Percentiles rank a stretch among this genome's conserved stretches.
Evolutionary conservation across 2,888 invertebrate species (phyloP).

Genomic region (Coenonympha glycerion): DNA sequence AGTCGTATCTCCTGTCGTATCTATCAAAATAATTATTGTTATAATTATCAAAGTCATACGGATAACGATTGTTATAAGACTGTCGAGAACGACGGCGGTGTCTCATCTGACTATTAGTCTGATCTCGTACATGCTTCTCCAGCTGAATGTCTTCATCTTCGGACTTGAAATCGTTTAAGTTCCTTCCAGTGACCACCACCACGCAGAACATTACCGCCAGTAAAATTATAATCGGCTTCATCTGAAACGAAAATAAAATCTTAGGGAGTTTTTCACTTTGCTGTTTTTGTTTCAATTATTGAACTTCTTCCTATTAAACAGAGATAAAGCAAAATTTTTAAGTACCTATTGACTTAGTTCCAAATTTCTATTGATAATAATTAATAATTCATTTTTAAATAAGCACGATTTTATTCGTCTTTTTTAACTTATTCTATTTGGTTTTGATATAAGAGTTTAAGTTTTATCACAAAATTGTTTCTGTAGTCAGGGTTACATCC

Average conservation of each 20-base stretch:
- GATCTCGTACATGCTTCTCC: constrained; percentile 32
- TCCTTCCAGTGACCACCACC: constrained; percentile 37
- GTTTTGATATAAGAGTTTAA: too few species aligned
- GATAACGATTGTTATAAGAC: constrained; percentile 45
- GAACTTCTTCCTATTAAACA: too few species aligned
- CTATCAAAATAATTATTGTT: constrained; percentile 41
- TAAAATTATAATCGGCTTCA: constrained; percentile 44
- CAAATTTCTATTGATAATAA: too few species aligned
- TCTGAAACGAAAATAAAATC: constrained; percentile 42
- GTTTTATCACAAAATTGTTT: too few species aligned
- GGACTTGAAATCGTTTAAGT: constrained; percentile 30
- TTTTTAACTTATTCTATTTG: too few species aligned
- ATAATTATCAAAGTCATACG: constrained; percentile 42
- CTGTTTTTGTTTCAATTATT: neutral
- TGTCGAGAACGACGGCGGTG: constrained; percentile 49
- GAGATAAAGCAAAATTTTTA: too few species aligned
- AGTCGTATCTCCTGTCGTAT: neutral
- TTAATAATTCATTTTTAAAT: too few species aligned
- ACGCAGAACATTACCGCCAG: constrained; percentile 41
- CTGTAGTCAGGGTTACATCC: too few species aligned
- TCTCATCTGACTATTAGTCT: constrained; percentile 32
- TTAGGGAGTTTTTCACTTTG: neutral
- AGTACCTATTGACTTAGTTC: too few species aligned
- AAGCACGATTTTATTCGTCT: too few species aligned
- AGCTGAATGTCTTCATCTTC: constrained; percentile 28